Evolutionary conservation across 2,888 invertebrate genomes (phyloP).

Genomic region (Pheosia tremula): DNA sequence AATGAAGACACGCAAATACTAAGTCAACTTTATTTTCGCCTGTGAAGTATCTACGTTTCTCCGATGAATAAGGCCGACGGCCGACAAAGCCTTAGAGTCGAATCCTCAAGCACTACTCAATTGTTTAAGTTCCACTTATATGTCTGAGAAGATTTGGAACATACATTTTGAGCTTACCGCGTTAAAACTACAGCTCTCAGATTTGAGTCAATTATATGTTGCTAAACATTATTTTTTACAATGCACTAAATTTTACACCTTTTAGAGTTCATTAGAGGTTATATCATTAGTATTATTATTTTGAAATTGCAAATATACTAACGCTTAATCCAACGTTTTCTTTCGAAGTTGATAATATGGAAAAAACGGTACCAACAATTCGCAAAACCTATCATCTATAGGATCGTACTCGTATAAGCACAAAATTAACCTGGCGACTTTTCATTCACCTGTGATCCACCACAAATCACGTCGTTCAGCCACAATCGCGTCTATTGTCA

Average conservation of each 20-base stretch:
- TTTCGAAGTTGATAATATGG: background rate
- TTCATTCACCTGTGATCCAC: conserved; percentile 39
- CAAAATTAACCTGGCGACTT: conserved; percentile 33
- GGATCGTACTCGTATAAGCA: conserved; percentile 23
- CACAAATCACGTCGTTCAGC: conserved; percentile 50
- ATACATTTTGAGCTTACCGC: too few species aligned
- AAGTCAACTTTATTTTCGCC: background rate
- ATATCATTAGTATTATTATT: too few species aligned
- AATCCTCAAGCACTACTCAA: too few species aligned
- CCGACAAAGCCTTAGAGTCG: background rate
- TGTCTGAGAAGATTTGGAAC: too few species aligned
- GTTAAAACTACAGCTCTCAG: too few species aligned
- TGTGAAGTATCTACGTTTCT: background rate
- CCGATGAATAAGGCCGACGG: background rate
- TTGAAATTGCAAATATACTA: too few species aligned
- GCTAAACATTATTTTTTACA: too few species aligned
- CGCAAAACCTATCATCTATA: background rate
- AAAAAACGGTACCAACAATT: background rate
- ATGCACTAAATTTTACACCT: too few species aligned
- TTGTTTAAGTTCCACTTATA: too few species aligned
- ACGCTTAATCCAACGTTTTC: too few species aligned
- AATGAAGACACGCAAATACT: conserved; percentile 16
- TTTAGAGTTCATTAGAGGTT: too few species aligned
- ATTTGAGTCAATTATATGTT: too few species aligned
- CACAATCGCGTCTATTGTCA: conserved; percentile 61